Base-by-base conservation (phyloP, 2,113 vertebrate species). In the Embiotoca jacksoni region DNA sequence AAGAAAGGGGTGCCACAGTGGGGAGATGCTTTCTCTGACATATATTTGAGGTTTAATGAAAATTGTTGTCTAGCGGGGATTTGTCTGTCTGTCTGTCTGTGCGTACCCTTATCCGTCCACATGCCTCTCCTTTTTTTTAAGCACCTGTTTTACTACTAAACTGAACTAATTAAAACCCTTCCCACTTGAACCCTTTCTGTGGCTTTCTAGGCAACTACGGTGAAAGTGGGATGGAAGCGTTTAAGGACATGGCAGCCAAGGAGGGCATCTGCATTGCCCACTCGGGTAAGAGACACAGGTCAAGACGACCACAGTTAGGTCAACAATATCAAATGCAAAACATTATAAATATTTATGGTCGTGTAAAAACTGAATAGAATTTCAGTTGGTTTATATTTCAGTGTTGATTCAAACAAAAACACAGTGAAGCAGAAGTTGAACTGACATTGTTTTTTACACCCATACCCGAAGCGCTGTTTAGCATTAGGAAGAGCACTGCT, bases 191-290 rank as follows among this genome's bases (percentile, higher is more conserved):
- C 9, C 39, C 31, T 68, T 36, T 83, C 33, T 72, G 15, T 73
- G 15, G 9, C 35, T 79, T 78, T 81, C 53, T 53, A 99, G 98
- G 98, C 64, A 99, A 99, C 93, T 99, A 99, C 15, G 98, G 98
- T 15, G 98, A 99, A 93, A 99, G 98, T 71, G 98, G 98, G n/a
- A 99, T 99, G 98, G 97, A 97, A 89, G 98, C 98, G 0, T 99
- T 99, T 92, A 99, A 99, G 85, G 98, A 99, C 8, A 99, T 98
- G 96, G 96, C 97, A 0, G 97, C 95, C 63, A 99, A 98, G 83
- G 98, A 99, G 90, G 97, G 98, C 5, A 98, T 99, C 89, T 99
- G 98, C 83, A 99, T 99, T 30, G 98, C 98, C 1, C 97, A 99
- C 84, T 99, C 98, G 15, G 98, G 99, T 94, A 97, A 97, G 93